These are phyloP conservation scores for Alentia gelatinosa DNA, from an alignment of 2,888 invertebrate species.

Conservation along the genomic window DNA sequence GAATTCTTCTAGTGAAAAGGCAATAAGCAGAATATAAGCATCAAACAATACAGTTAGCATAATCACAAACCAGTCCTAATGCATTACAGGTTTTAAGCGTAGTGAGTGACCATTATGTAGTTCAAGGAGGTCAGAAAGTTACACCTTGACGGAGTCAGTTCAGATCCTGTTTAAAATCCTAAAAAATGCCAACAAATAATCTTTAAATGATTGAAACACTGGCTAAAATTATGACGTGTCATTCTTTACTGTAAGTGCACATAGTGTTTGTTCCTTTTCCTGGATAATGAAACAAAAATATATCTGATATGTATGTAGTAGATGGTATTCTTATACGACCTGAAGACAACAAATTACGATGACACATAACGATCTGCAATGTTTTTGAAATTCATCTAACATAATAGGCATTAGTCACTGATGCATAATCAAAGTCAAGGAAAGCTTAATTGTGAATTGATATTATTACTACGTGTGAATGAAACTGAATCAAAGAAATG, in stretches of 20 bases:
- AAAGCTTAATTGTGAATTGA: neutral
- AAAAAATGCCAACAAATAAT: too few species aligned
- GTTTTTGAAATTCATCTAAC: neutral
- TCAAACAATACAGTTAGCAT: too few species aligned
- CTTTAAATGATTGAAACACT: too few species aligned
- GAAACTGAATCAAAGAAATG: slow-evolving; percentile 18
- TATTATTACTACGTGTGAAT: neutral
- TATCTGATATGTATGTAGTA: neutral
- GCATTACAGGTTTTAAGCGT: too few species aligned
- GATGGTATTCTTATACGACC: neutral
- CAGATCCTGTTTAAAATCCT: too few species aligned
- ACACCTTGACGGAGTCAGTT: too few species aligned
- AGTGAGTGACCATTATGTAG: too few species aligned
- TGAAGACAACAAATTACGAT: neutral
- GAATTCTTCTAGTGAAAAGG: neutral
- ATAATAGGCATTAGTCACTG: neutral
- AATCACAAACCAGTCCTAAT: too few species aligned
- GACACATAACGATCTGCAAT: neutral
- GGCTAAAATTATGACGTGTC: too few species aligned
- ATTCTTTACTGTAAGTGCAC: too few species aligned
- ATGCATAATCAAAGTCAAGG: neutral
- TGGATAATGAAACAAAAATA: neutral
- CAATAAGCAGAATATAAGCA: neutral
- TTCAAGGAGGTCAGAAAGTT: too few species aligned
- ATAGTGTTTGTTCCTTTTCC: too few species aligned